A percentile compares a stretch with the other conserved stretches of the same genome.
Evolutionary conservation across 2,797 vertebrate species (phyloP).

Genomic region (Valencia hispanica): DNA sequence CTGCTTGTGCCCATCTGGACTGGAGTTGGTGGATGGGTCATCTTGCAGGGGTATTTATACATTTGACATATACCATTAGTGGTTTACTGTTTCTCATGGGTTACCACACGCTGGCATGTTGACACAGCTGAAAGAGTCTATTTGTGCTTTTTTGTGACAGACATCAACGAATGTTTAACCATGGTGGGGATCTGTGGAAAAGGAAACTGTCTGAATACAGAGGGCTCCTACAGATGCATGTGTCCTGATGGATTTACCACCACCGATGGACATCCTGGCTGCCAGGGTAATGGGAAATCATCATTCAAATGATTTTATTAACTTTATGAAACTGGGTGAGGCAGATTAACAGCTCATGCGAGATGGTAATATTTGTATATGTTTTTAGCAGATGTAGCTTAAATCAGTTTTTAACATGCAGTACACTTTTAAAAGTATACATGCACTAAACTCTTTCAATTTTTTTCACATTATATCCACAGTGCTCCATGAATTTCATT

Average conservation of each 20-base stretch:
- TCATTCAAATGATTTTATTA: conserved; percentile 34
- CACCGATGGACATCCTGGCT: conserved; percentile 69
- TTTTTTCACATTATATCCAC: not conserved
- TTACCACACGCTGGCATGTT: conserved; percentile 43
- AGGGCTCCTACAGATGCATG: conserved; percentile 86
- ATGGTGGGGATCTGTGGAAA: conserved; percentile 81
- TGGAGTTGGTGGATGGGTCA: conserved; percentile 65
- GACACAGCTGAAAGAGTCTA: conserved; percentile 38
- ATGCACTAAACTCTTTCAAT: not conserved
- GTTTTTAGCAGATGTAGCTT: conserved; percentile 21
- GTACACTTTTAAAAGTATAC: not conserved
- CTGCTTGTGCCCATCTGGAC: conserved; percentile 72
- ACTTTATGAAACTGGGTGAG: conserved; percentile 52
- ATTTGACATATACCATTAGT: conserved; percentile 29
- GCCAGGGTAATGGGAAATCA: conserved; percentile 78
- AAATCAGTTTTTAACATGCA: conserved; percentile 24
- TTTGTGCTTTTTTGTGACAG: conserved; percentile 72
- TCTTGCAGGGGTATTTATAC: conserved; percentile 72
- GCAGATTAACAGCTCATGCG: conserved; percentile 26
- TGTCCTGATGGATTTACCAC: conserved; percentile 83
- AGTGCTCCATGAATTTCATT: not conserved
- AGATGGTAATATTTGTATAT: conserved; percentile 38
- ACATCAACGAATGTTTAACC: conserved; percentile 84
- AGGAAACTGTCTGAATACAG: conserved; percentile 85
- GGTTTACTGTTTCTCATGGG: conserved; percentile 19